Evolutionary conservation across 2,113 vertebrate species (phyloP), one percentile per base, ranked within the genome.

Genomic region (Cyphomyrus discorhynchus): DNA sequence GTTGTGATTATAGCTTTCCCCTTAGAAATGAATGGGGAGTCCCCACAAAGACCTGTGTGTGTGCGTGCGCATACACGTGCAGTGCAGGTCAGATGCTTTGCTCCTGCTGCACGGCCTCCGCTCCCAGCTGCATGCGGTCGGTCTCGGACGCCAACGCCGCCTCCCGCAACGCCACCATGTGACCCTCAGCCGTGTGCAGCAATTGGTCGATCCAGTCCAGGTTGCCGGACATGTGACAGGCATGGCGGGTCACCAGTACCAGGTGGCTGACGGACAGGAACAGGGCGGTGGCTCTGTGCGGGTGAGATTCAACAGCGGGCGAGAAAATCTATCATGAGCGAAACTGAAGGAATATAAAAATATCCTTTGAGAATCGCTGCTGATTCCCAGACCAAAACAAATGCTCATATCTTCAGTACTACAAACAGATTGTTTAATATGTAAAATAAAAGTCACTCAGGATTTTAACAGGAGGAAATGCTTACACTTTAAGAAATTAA

Each of bases 181-280:
- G 98, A 93, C 97, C 97, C 90, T 98, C 98, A 0, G 97, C 97
- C 0, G 97, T 97, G 0, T 97, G 96, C 86, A 98, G 95, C 0
- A 98, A 98, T 90, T 97, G 96, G 93, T 98, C 98, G 0, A 98
- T 97, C 98, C 98, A 98, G 93, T 98, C 97, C 92, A 98, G 93
- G 56, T 97, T 97, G 24, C 97, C 96, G 0, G 97, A 96, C 93
- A 98, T 96, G 94, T 97, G 97, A 91, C 98, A 99, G 91, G 97
- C 98, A 2, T 97, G 98, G 89, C 97, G 96, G 15, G 97, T 98
- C 94, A 99, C 97, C 96, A 99, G 94, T 87, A 98, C 98, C 93
- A 99, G 95, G 90, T 99, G 98, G 92, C 97, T 98, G 92, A 99
- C 98, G 0, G 97, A 99, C 0, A 98, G 96, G 31, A 98, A 96